Conservation (phyloP, 2,888 invertebrate species). For the Drosophila colorata region DNA sequence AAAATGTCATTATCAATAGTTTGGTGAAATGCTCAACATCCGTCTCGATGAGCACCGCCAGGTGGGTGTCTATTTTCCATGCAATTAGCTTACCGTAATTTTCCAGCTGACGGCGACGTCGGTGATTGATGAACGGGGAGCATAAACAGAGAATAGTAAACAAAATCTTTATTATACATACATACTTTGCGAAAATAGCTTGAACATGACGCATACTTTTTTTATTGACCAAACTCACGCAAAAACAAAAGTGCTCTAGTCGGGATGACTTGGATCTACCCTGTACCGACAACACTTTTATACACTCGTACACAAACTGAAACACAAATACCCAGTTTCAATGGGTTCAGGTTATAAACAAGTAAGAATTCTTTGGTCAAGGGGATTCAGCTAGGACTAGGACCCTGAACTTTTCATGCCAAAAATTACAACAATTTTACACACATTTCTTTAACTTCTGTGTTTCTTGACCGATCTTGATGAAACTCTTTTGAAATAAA, state of each 20-base stretch:
- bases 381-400: too few relatives aligned
- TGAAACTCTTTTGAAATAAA: too few relatives aligned
- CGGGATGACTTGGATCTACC: too few relatives aligned
- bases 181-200: slow-evolving; percentile 2
- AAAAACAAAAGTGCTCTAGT: background rate
- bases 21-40: slow-evolving; percentile 90
- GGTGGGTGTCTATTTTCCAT: slow-evolving; percentile 91
- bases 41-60: slow-evolving; percentile 91
- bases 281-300: too few relatives aligned
- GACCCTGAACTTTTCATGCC: too few relatives aligned
- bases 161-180: slow-evolving; percentile 8
- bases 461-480: too few relatives aligned
- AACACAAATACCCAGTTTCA: too few relatives aligned
- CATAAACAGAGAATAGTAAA: slow-evolving; percentile 39
- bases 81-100: slow-evolving; percentile 92
- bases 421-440: too few relatives aligned
- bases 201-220: slow-evolving; percentile 31
- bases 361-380: too few relatives aligned
- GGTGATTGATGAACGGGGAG: background rate
- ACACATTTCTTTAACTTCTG: too few relatives aligned
- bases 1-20: slow-evolving; percentile 90
- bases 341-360: too few relatives aligned
- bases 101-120: slow-evolving; percentile 87
- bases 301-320: too few relatives aligned
- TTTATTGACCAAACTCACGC: slow-evolving; percentile 40